phyloP scores from a whole-genome alignment of 2,113 vertebrate species.

The Cryptomyrus ogoouensis region DNA sequence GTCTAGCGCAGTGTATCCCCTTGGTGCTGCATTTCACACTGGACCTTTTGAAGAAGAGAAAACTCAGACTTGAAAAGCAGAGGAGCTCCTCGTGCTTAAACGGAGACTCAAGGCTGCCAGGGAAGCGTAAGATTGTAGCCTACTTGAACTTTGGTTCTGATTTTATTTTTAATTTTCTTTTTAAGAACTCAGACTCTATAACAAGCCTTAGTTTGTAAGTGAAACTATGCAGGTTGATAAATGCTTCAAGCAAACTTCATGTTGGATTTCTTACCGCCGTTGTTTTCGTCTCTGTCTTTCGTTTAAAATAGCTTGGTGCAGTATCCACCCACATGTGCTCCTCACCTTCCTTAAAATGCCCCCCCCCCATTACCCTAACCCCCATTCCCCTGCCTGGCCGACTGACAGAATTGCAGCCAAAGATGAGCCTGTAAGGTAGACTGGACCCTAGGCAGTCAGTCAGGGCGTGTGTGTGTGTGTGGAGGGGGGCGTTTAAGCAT shows the following conservation, averaged over 20 bases:
- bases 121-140: conserved; percentile 50
- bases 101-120: conserved; percentile 15
- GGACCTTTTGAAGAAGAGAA: conserved; percentile 52
- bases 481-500: neutral
- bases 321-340: conserved; percentile 9
- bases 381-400: neutral
- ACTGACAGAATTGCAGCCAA: conserved; percentile 28
- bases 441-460: conserved; percentile 14
- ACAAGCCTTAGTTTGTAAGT: conserved; percentile 64
- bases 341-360: neutral
- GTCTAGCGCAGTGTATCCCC: conserved; percentile 45
- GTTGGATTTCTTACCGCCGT: conserved; percentile 48
- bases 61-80: conserved; percentile 52
- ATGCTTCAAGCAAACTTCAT: conserved; percentile 56
- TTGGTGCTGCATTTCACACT: conserved; percentile 66
- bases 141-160: conserved; percentile 58
- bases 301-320: conserved; percentile 12
- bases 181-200: conserved; percentile 46
- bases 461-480: neutral
- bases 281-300: conserved; percentile 41
- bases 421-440: conserved; percentile 22
- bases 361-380: neutral
- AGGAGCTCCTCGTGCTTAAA: conserved; percentile 26
- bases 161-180: conserved; percentile 36
- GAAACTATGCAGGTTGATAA: conserved; percentile 67